Conservation (phyloP, 2,113 vertebrate genomes). For the Poecilia latipinna region DNA sequence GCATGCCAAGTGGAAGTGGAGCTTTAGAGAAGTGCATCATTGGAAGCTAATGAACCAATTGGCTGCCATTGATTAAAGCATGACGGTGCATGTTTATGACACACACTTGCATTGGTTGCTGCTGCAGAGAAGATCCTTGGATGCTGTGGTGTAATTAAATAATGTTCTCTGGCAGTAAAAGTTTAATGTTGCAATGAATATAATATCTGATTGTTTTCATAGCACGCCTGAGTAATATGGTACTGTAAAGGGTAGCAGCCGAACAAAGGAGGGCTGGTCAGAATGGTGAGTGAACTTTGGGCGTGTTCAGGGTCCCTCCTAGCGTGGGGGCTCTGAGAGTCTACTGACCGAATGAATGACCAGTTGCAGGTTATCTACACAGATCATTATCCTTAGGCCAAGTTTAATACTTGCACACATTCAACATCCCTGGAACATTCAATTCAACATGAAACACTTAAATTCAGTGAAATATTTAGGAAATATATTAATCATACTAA, state of each 20-base stretch:
- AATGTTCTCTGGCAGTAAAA: slow-evolving; percentile 21
- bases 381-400: too few relatives aligned
- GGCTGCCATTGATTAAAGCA: slow-evolving; percentile 17
- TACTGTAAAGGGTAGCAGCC: background rate
- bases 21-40: slow-evolving; percentile 20
- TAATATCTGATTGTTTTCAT: slow-evolving; percentile 6
- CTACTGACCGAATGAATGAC: too few relatives aligned
- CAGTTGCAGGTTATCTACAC: too few relatives aligned
- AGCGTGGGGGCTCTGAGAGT: too few relatives aligned
- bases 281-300: background rate
- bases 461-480: too few relatives aligned
- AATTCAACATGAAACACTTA: too few relatives aligned
- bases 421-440: too few relatives aligned
- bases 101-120: background rate
- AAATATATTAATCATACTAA: too few relatives aligned
- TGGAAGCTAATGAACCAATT: slow-evolving; percentile 13
- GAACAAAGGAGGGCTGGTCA: background rate
- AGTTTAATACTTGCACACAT: too few relatives aligned
- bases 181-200: slow-evolving; percentile 35
- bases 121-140: slow-evolving; percentile 7
- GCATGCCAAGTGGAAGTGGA: slow-evolving; percentile 17
- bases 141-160: slow-evolving; percentile 17
- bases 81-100: background rate
- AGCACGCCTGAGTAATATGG: slow-evolving; percentile 3
- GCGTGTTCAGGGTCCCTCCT: too few relatives aligned